Percentiles rank a stretch among this genome's conserved stretches.
phyloP scores from a whole-genome alignment of 2,888 invertebrate genomes.

The Galerucella calmariensis region DNA sequence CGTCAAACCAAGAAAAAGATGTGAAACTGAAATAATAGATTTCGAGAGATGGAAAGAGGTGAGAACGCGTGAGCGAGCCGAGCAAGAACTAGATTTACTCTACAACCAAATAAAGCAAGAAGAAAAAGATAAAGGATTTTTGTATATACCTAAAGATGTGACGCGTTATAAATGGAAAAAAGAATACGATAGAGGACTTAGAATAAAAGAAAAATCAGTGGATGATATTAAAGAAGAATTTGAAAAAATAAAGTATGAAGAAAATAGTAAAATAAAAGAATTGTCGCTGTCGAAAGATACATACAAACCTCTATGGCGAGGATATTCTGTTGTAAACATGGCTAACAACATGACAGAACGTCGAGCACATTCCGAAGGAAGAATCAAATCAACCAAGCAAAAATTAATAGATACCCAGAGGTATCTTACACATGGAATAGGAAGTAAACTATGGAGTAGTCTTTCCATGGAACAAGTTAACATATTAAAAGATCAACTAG shows the following conservation, averaged over 20 bases:
- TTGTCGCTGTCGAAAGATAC: constrained; percentile 70
- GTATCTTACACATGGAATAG: constrained; percentile 70
- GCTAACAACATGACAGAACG: constrained; percentile 77
- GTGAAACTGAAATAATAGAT: constrained; percentile 84
- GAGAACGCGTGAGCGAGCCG: constrained; percentile 81
- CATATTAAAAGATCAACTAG: constrained; percentile 81
- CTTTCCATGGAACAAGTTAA: constrained; percentile 86
- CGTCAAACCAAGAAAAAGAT: constrained; percentile 76
- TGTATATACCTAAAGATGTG: constrained; percentile 81
- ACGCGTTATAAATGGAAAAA: constrained; percentile 82
- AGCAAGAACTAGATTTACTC: constrained; percentile 81
- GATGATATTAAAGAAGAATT: constrained; percentile 86
- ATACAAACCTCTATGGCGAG: constrained; percentile 86
- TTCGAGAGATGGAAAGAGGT: constrained; percentile 89
- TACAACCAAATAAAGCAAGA: constrained; percentile 81
- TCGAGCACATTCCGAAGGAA: constrained; percentile 66
- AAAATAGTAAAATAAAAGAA: constrained; percentile 64
- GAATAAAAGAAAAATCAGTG: constrained; percentile 87
- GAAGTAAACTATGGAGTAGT: constrained; percentile 84
- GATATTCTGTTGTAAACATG: constrained; percentile 83
- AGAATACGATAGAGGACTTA: constrained; percentile 79
- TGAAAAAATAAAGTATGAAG: constrained; percentile 70
- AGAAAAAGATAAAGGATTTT: constrained; percentile 84
- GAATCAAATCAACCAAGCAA: constrained; percentile 52
- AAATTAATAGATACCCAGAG: constrained; percentile 55